Conservation (phyloP, 2,797 vertebrate genomes). For the Falco naumanni region DNA sequence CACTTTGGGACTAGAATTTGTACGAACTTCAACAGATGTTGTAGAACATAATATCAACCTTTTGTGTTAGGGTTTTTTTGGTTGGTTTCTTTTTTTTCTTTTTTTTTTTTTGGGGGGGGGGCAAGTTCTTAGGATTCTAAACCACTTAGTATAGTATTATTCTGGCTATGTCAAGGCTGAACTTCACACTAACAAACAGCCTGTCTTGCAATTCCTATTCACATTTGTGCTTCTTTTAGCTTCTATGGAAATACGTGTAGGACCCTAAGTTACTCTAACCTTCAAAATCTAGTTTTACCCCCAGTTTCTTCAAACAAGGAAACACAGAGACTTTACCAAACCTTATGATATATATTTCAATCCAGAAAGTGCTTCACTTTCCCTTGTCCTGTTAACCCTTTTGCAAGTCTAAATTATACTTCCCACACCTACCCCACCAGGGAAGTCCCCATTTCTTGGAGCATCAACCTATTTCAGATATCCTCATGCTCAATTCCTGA, state of each 20-base stretch:
- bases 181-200: neutral
- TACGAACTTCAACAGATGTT: neutral
- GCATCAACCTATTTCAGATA: neutral
- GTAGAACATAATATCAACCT: neutral
- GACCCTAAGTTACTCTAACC: neutral
- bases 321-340: neutral
- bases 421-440: accelerated
- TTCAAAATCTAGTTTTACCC: neutral
- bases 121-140: neutral
- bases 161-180: neutral
- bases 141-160: neutral
- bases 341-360: neutral
- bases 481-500: neutral
- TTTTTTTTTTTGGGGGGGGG: no score
- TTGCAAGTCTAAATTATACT: neutral
- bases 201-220: neutral
- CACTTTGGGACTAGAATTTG: neutral
- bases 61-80: neutral
- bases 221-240: neutral
- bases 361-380: neutral
- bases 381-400: neutral
- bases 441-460: neutral
- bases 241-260: neutral
- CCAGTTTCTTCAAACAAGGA: neutral
- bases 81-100: no score